Percentiles rank a stretch among this genome's conserved stretches.
Conservation (phyloP, 2,888 invertebrate genomes). For the Caenorhabditis japonica region DNA sequence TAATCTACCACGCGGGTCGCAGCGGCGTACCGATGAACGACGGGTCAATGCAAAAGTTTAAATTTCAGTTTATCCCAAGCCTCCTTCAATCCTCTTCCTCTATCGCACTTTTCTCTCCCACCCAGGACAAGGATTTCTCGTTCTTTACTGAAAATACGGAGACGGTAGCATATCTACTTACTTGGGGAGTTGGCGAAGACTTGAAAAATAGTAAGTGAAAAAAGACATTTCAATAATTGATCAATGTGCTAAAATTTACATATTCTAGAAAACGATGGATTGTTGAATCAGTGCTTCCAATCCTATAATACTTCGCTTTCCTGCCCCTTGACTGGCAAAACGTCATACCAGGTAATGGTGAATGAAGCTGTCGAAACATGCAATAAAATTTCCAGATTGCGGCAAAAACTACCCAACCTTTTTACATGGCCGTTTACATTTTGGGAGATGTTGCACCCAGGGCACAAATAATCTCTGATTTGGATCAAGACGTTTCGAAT, state of each 20-base stretch:
- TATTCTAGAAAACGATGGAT: no score
- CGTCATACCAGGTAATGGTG: no score
- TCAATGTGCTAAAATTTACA: no score
- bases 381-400: background rate
- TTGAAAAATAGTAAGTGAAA: background rate
- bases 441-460: slow-evolving; percentile 10
- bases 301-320: no score
- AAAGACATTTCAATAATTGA: no score
- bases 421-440: slow-evolving; percentile 19
- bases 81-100: slow-evolving; percentile 4
- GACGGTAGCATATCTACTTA: slow-evolving; percentile 4
- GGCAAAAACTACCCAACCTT: background rate
- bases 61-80: slow-evolving; percentile 32
- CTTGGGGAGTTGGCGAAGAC: slow-evolving; percentile 4
- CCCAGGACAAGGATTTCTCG: background rate
- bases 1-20: no score
- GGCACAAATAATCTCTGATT: slow-evolving; percentile 4
- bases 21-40: no score
- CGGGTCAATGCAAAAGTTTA: no score
- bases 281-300: no score
- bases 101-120: slow-evolving; percentile 1
- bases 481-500: slow-evolving; percentile 12
- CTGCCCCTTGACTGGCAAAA: no score
- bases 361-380: no score
- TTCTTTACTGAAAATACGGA: background rate